These are phyloP conservation scores for Xanthorhoe spadicearia DNA, from an alignment of 2,888 invertebrate species.

Conservation along the genomic window DNA sequence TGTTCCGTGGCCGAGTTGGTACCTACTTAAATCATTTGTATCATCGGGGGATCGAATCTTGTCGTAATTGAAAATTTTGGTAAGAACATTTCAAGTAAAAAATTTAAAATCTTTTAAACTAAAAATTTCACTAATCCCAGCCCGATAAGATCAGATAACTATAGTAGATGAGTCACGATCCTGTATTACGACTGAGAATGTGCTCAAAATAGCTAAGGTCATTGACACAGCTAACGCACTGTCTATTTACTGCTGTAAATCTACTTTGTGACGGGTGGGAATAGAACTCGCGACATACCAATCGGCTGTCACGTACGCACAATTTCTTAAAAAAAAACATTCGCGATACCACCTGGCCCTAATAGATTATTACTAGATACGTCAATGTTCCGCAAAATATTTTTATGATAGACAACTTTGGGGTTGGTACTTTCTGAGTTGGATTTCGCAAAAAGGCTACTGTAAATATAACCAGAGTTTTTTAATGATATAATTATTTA, in stretches of 20 bases:
- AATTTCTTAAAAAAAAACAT: background rate
- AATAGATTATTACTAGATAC: conserved; percentile 2
- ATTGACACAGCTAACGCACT: conserved; percentile 51
- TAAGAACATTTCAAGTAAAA: background rate
- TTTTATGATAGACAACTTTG: background rate
- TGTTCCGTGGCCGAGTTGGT: too few species aligned
- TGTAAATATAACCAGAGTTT: too few species aligned
- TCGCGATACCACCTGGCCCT: conserved; percentile 5
- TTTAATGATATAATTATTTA: too few species aligned
- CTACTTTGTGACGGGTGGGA: conserved; percentile 27
- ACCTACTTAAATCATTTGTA: too few species aligned
- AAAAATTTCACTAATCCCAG: conserved; percentile 3
- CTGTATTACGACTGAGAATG: conserved; percentile 43
- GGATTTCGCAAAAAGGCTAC: background rate
- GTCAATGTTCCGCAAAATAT: background rate
- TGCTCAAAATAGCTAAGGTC: conserved; percentile 59
- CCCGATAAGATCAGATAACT: conserved; percentile 31
- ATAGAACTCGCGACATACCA: conserved; percentile 21
- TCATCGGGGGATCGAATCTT: too few species aligned
- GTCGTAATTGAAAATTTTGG: background rate
- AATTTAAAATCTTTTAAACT: background rate
- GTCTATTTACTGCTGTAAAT: conserved; percentile 53
- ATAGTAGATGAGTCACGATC: conserved; percentile 39
- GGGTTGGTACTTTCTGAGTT: background rate
- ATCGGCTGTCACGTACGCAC: conserved; percentile 22